These are phyloP conservation scores for Pluvianellus socialis DNA, from an alignment of 2,113 vertebrate species.

Conservation along the genomic window DNA sequence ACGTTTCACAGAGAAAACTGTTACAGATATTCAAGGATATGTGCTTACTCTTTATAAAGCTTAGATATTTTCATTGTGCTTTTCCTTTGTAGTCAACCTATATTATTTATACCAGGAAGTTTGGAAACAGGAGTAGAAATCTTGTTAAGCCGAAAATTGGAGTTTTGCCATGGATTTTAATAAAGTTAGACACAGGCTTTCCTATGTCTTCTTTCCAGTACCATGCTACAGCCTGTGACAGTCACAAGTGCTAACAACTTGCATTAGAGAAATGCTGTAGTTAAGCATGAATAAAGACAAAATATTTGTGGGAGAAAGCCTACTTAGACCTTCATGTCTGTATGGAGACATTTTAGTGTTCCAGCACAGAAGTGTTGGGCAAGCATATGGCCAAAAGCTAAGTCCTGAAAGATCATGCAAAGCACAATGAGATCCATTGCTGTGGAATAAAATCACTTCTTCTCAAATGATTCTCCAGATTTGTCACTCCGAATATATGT, in stretches of 20 bases:
- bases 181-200: neutral
- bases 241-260: neutral
- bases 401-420: neutral
- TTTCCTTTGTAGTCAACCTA: neutral
- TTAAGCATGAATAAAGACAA: neutral
- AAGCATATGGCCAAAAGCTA: neutral
- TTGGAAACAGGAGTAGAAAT: neutral
- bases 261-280: neutral
- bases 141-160: neutral
- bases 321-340: neutral
- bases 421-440: neutral
- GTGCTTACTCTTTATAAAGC: neutral
- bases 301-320: neutral
- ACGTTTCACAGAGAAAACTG: neutral
- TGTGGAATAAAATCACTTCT: neutral
- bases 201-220: neutral
- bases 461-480: neutral
- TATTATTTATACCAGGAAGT: neutral
- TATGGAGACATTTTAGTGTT: neutral
- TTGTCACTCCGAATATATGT: rapidly evolving
- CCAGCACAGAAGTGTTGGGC: neutral
- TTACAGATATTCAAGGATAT: neutral
- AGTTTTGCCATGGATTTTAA: neutral
- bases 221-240: neutral
- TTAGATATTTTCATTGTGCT: neutral